Percentiles rank a stretch among this genome's conserved stretches.
These are phyloP conservation scores for Antheraea mylitta DNA, from an alignment of 1,140 invertebrate genomes.

Conservation along the genomic window DNA sequence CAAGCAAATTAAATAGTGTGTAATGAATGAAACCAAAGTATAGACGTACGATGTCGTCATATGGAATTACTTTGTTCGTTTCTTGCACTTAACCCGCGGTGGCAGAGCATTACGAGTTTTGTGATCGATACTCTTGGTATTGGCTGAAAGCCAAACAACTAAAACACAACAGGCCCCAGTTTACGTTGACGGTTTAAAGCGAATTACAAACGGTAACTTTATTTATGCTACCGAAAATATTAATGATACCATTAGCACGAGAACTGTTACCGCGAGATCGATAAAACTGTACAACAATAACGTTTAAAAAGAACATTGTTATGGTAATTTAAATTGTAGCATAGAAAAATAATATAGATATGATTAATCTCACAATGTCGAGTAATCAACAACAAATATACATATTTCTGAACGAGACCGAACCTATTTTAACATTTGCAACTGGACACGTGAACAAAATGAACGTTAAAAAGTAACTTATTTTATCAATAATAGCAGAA, in stretches of 20 bases:
- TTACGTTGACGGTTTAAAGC: constrained; percentile 37
- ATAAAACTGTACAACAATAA: neutral
- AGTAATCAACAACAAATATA: no score
- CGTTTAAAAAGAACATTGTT: neutral
- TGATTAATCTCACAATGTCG: no score
- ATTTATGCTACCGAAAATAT: constrained; percentile 34
- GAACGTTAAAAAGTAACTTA: constrained; percentile 25
- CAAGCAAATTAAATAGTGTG: neutral
- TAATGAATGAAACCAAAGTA: neutral
- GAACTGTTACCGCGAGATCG: neutral
- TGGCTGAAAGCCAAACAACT: constrained; percentile 54
- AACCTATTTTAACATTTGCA: constrained; percentile 22
- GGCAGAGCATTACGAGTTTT: constrained; percentile 24
- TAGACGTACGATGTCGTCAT: constrained; percentile 18
- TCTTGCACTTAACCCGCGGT: neutral
- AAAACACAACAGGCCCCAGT: constrained; percentile 42
- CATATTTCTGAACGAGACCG: neutral
- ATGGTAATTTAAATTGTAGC: neutral
- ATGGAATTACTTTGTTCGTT: constrained; percentile 9
- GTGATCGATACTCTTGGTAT: constrained; percentile 36
- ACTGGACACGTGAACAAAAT: constrained; percentile 20
- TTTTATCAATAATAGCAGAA: constrained; percentile 17
- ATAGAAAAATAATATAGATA: neutral
- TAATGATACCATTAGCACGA: neutral
- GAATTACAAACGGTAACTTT: constrained; percentile 33